A percentile compares a stretch with the other conserved stretches of the same genome.
Conservation (phyloP, 2,888 invertebrate genomes). For the Orthosia gracilis region DNA sequence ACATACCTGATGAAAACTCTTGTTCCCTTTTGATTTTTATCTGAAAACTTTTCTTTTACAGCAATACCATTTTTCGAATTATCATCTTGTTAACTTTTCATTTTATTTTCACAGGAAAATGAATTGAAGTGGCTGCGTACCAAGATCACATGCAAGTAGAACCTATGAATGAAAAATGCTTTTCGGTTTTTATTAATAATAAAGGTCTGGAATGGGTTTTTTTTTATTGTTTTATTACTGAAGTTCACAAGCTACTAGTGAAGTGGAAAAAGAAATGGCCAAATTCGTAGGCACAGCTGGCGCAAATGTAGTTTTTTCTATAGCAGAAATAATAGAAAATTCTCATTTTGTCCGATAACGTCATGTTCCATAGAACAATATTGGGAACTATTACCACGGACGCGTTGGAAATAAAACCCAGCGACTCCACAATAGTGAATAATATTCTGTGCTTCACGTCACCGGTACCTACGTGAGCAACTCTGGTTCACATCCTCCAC, state of each 20-base stretch:
- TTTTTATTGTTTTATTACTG: slow-evolving; percentile 2
- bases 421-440: no score
- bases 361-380: no score
- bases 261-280: neutral
- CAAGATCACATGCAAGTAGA: neutral
- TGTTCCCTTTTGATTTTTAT: slow-evolving; percentile 91
- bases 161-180: neutral
- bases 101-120: slow-evolving; percentile 23
- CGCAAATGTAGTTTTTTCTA: no score
- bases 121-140: neutral
- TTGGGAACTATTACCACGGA: no score
- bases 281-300: no score
- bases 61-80: accelerated
- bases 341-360: no score
- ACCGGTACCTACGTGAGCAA: no score
- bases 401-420: no score
- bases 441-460: no score
- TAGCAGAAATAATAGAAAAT: no score
- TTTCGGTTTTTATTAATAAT: neutral
- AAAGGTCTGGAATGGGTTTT: slow-evolving; percentile 20
- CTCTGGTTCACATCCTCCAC: no score
- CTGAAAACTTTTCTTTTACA: slow-evolving; percentile 70
- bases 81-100: neutral
- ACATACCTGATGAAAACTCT: slow-evolving; percentile 87
- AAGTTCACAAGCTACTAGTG: neutral